Percentiles rank a stretch among this genome's conserved stretches.
phyloP scores from a whole-genome alignment of 1,140 invertebrate genomes.

The Phortica variegata region DNA sequence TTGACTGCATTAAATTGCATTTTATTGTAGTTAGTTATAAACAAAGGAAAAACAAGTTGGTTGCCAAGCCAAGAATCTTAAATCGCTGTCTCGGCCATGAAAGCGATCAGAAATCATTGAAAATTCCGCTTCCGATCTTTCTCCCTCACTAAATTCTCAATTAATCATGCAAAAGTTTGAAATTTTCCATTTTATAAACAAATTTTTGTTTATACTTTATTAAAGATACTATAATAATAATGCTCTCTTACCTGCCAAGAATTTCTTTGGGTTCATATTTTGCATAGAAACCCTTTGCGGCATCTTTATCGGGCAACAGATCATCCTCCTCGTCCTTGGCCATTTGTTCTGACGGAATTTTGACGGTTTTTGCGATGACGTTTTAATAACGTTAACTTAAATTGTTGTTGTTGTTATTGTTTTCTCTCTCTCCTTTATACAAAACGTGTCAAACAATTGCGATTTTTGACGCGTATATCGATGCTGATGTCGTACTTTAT shows the following conservation, averaged over 20 bases:
- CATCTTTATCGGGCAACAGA: constrained; percentile 83
- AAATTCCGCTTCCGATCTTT: too few relatives aligned
- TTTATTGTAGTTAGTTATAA: too few relatives aligned
- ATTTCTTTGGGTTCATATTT: constrained; percentile 99
- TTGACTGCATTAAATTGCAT: too few relatives aligned
- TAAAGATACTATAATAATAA: too few relatives aligned
- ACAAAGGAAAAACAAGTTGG: too few relatives aligned
- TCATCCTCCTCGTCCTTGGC: constrained; percentile 81
- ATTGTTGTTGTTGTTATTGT: neutral
- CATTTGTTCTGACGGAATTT: constrained; percentile 52
- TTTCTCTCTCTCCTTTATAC: neutral
- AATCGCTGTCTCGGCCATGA: too few relatives aligned
- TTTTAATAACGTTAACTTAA: neutral
- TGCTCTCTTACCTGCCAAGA: constrained; percentile 85
- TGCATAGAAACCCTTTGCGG: constrained; percentile 92
- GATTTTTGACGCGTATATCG: neutral
- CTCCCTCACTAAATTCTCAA: too few relatives aligned
- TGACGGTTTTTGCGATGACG: constrained; percentile 17
- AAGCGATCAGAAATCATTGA: too few relatives aligned
- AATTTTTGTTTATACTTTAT: too few relatives aligned
- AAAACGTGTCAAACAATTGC: neutral
- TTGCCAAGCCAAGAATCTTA: too few relatives aligned
- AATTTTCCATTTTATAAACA: too few relatives aligned
- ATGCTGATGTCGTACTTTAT: neutral
- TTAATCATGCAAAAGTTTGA: too few relatives aligned